Conservation (phyloP, 2,888 invertebrate genomes). For the Eulithis testata region DNA sequence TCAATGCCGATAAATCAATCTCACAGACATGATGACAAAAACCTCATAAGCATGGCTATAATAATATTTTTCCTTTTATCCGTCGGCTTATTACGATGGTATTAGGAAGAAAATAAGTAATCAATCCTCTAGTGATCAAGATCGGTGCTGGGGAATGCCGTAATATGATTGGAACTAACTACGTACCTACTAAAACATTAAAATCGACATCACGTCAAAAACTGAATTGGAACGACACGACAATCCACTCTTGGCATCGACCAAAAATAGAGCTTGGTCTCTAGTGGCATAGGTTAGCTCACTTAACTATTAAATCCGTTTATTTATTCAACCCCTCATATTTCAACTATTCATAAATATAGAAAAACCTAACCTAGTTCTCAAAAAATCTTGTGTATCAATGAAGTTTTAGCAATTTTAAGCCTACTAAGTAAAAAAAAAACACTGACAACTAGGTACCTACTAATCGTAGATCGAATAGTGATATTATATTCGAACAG, state of each 20-base stretch:
- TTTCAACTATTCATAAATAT: background rate
- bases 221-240: conserved; percentile 54
- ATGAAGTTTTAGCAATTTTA: too few relatives aligned
- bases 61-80: conserved; percentile 35
- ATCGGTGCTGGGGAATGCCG: background rate
- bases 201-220: conserved; percentile 51
- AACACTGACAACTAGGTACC: too few relatives aligned
- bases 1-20: conserved; percentile 32
- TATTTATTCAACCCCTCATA: conserved; percentile 18
- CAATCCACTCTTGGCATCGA: conserved; percentile 52
- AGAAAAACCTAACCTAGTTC: too few relatives aligned
- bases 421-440: too few relatives aligned
- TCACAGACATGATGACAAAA: conserved; percentile 35
- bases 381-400: too few relatives aligned
- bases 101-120: conserved; percentile 34
- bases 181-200: conserved; percentile 44
- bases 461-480: too few relatives aligned
- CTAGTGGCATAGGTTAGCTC: conserved; percentile 25
- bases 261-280: conserved; percentile 37
- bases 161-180: too few relatives aligned
- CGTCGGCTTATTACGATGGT: conserved; percentile 33
- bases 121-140: conserved; percentile 30
- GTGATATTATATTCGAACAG: too few relatives aligned
- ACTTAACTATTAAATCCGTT: conserved; percentile 6
- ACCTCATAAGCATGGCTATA: conserved; percentile 33